phyloP scores from a whole-genome alignment of 2,113 vertebrate species.

The Brachyhypopomus gauderio region DNA sequence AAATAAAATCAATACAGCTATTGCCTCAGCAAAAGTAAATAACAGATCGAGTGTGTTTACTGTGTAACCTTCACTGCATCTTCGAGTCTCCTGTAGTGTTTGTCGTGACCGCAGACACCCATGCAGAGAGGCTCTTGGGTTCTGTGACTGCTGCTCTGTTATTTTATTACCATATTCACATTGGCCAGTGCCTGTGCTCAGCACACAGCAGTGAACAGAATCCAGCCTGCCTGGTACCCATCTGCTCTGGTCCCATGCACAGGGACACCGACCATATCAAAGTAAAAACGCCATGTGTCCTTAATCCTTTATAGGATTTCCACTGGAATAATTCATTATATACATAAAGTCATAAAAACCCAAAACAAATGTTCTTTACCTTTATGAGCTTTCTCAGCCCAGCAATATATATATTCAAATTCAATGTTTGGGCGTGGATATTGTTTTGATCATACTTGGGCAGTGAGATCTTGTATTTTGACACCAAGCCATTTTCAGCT shows the following conservation, averaged over 20 bases:
- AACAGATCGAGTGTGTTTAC: slow-evolving; percentile 14
- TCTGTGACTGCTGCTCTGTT: slow-evolving; percentile 10
- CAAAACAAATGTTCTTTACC: slow-evolving; percentile 17
- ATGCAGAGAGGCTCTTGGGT: slow-evolving; percentile 7
- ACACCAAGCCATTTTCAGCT: slow-evolving; percentile 25
- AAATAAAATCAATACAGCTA: slow-evolving; percentile 40
- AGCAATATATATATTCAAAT: background rate
- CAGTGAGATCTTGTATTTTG: slow-evolving; percentile 37
- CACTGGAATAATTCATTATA: slow-evolving; percentile 38
- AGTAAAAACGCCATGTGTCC: slow-evolving; percentile 37
- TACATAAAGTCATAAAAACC: background rate
- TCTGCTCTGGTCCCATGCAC: slow-evolving; percentile 38
- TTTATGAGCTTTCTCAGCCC: background rate
- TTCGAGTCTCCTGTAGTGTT: slow-evolving; percentile 15
- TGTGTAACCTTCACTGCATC: background rate
- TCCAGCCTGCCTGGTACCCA: slow-evolving; percentile 35
- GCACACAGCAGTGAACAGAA: slow-evolving; percentile 21
- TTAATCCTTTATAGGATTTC: slow-evolving; percentile 41
- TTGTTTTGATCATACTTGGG: slow-evolving; percentile 32
- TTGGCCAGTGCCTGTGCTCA: background rate
- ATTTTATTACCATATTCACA: slow-evolving; percentile 22
- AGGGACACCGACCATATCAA: slow-evolving; percentile 35
- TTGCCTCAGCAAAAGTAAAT: slow-evolving; percentile 31
- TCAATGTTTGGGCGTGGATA: background rate
- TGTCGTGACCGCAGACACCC: slow-evolving; percentile 14